phyloP scores from a whole-genome alignment of 2,113 vertebrate genomes.

The Erythrolamprus reginae region DNA sequence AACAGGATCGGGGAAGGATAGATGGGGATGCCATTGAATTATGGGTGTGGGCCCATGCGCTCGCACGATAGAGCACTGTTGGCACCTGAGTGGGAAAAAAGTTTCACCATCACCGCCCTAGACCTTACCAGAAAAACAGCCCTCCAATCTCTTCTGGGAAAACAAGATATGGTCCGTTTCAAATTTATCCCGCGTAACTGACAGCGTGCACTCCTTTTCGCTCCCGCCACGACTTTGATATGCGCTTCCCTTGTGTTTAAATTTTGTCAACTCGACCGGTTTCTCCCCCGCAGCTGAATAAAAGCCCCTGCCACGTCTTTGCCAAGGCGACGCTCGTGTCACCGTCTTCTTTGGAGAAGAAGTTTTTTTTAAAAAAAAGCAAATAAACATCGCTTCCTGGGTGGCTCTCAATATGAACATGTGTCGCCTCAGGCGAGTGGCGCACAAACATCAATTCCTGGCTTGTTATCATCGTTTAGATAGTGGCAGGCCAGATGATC shows the following conservation, averaged over 20 bases:
- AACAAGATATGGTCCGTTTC: background rate
- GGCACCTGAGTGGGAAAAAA: too few species aligned
- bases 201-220: rapidly evolving
- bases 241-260: conserved; percentile 40
- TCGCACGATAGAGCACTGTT: too few species aligned
- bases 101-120: too few species aligned
- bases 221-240: background rate
- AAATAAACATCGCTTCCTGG: conserved; percentile 46
- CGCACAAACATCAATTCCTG: background rate
- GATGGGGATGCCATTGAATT: too few species aligned
- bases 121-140: too few species aligned
- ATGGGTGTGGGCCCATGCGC: too few species aligned
- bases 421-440: background rate
- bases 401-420: conserved; percentile 4
- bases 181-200: background rate
- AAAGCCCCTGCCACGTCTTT: conserved; percentile 41
- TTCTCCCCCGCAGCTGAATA: conserved; percentile 22
- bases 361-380: conserved; percentile 39
- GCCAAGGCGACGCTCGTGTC: conserved; percentile 25
- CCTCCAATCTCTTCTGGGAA: background rate
- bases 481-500: conserved; percentile 27
- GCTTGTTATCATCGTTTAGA: conserved; percentile 61
- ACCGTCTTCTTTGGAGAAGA: conserved; percentile 23
- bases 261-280: background rate
- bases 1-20: too few species aligned